Evolutionary conservation across 2,888 invertebrate species (phyloP).

Genomic region (Ochropleura plecta): DNA sequence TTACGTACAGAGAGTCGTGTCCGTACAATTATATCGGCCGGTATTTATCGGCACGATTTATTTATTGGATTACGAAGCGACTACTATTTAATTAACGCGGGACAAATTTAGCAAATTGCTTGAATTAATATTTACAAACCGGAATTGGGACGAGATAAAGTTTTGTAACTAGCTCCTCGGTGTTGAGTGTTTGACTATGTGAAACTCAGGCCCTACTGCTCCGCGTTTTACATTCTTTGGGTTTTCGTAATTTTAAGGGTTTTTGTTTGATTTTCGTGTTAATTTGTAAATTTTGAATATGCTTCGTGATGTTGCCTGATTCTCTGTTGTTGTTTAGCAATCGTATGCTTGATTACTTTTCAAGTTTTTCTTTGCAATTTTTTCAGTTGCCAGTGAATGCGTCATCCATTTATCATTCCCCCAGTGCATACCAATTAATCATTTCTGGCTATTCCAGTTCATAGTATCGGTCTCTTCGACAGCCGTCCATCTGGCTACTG

Average conservation of each 20-base stretch:
- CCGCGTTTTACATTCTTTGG: slow-evolving; percentile 49
- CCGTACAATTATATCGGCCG: slow-evolving; percentile 71
- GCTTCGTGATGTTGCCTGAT: not conserved
- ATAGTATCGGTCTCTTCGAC: slow-evolving; percentile 1
- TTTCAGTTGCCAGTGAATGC: slow-evolving; percentile 18
- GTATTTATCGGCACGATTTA: slow-evolving; percentile 75
- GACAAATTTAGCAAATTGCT: slow-evolving; percentile 72
- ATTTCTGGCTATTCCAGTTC: slow-evolving; percentile 24
- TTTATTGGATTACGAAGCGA: slow-evolving; percentile 73
- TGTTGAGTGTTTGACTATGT: slow-evolving; percentile 55
- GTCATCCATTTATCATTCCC: slow-evolving; percentile 22
- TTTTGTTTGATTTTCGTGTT: slow-evolving; percentile 34
- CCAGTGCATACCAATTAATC: slow-evolving; percentile 24
- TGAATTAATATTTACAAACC: slow-evolving; percentile 68
- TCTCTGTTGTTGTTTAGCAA: slow-evolving; percentile 18
- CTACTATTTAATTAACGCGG: slow-evolving; percentile 78
- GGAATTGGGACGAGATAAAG: slow-evolving; percentile 63
- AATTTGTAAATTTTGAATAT: slow-evolving; percentile 17
- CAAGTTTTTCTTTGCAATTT: not conserved
- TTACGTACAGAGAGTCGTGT: slow-evolving; percentile 58
- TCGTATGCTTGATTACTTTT: slow-evolving; percentile 15
- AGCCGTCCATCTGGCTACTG: slow-evolving; percentile 12
- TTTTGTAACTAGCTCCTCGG: slow-evolving; percentile 61
- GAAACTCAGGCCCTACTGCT: slow-evolving; percentile 47
- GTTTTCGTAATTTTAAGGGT: slow-evolving; percentile 37